Evolutionary conservation across 2,797 vertebrate genomes (phyloP), one percentile per base, ranked within the genome.

Genomic region (Columba guinea): DNA sequence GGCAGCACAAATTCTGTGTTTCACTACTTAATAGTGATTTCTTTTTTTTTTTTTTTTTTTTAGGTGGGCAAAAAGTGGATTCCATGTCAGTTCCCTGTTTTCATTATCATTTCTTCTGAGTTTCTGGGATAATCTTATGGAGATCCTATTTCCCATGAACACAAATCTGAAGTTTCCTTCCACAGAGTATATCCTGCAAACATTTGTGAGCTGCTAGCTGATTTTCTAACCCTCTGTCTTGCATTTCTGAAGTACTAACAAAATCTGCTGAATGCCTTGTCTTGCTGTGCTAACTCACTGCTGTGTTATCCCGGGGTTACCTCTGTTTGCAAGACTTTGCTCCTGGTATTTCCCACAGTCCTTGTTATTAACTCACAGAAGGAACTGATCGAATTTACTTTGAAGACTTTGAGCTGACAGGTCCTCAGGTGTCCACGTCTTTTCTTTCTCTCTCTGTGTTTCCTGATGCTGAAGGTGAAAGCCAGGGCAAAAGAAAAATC

Each of bases 331-430:
- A 88, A 75, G 89, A 58, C 58, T 75, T 87, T 93, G 41, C 59
- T 84, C 64, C 63, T 71, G 48, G 27, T 84, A 41, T 92, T 94
- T 96, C 80, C 87, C 70, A 79, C 63, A 84, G 89, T 70, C 84
- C 35, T 22, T 63, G 39, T 84, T 90, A 84, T 95, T 94, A 94
- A 78, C 67, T 93, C 91, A 82, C 80, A 84, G 87, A 87, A 84
- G 65, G 62, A 94, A 65, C 14, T 56, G 77, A 94, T 56, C 4
- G 7, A 88, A 88, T 95, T 91, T 93, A 81, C n/a, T 90, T 62
- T 84, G 85, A 96, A 90, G 63, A 79, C 81, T 91, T 79, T 86
- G 84, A 84, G 37, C n/a, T 81, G 87, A 90, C 63, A 79, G 67
- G 52, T 94, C 83, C 70, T 94, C 65, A 81, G 85, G 48, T 88